These are phyloP conservation scores for Danio tinwini DNA, from an alignment of 2,797 vertebrate genomes.

Conservation along the genomic window DNA sequence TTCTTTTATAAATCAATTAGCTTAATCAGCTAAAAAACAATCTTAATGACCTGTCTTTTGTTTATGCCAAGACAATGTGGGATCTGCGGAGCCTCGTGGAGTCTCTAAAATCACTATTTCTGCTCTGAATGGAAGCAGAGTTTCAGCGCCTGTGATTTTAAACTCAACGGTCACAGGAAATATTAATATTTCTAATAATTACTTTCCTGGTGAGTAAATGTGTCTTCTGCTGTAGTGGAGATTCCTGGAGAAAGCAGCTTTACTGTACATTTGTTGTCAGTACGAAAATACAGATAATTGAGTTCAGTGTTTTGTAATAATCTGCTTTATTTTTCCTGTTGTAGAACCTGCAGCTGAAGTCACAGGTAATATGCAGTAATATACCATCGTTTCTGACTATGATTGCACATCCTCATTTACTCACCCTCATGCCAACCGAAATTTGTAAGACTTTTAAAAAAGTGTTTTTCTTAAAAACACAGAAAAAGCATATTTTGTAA, in stretches of 20 bases:
- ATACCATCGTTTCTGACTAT: not conserved
- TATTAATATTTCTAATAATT: slow-evolving; percentile 18
- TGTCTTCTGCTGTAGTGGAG: not conserved
- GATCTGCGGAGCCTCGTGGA: not conserved
- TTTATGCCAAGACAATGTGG: not conserved
- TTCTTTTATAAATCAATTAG: not conserved
- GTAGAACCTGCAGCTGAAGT: not conserved
- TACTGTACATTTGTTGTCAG: not conserved
- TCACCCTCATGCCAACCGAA: too few relatives aligned
- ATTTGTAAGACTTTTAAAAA: too few relatives aligned
- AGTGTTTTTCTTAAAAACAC: too few relatives aligned
- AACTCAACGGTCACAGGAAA: not conserved
- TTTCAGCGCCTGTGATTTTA: slow-evolving; percentile 23
- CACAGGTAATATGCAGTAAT: not conserved
- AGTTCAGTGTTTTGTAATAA: not conserved
- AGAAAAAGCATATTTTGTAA: too few relatives aligned
- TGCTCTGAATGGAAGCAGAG: slow-evolving; percentile 1
- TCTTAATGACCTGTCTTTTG: not conserved
- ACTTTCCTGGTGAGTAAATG: slow-evolving; percentile 6
- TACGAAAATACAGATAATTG: not conserved
- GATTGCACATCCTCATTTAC: too few relatives aligned
- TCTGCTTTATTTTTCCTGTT: not conserved
- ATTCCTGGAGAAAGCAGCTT: not conserved
- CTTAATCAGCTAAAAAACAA: not conserved
- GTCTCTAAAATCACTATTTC: slow-evolving; percentile 22